These are phyloP conservation scores for Luperina testacea DNA, from an alignment of 2,888 invertebrate genomes.

Conservation along the genomic window DNA sequence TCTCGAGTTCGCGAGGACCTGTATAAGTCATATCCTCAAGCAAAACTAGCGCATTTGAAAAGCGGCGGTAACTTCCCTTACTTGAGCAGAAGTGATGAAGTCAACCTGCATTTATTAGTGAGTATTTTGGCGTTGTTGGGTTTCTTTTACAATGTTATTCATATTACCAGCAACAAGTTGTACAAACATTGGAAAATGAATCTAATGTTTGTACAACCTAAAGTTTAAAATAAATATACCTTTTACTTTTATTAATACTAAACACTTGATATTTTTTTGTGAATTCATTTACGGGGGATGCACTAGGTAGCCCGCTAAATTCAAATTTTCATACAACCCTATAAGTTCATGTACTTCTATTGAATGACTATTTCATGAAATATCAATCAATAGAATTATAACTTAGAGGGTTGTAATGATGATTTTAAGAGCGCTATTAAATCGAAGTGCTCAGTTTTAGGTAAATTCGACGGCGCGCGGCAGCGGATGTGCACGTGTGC, in stretches of 20 bases:
- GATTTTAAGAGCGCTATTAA: too few relatives aligned
- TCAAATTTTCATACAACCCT: too few relatives aligned
- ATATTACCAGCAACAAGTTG: neutral
- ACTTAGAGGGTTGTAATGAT: too few relatives aligned
- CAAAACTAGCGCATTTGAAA: slow-evolving; percentile 96
- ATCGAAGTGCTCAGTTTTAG: too few relatives aligned
- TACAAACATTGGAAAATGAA: too few relatives aligned
- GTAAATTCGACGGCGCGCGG: too few relatives aligned
- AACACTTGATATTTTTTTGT: slow-evolving; percentile 1
- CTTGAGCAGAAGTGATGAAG: slow-evolving; percentile 96
- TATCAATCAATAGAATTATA: too few relatives aligned
- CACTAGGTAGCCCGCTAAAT: too few relatives aligned
- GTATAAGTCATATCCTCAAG: slow-evolving; percentile 96
- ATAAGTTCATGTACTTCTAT: too few relatives aligned
- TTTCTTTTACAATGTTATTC: neutral
- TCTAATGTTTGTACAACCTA: slow-evolving; percentile 12
- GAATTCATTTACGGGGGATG: neutral
- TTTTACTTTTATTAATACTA: neutral
- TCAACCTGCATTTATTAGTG: slow-evolving; percentile 96
- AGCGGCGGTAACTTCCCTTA: slow-evolving; percentile 97
- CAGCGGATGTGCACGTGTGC: too few relatives aligned
- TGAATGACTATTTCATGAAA: too few relatives aligned
- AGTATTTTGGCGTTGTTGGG: slow-evolving; percentile 59
- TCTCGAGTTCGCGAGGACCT: slow-evolving; percentile 94
- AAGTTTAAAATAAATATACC: slow-evolving; percentile 4